Percentiles rank a stretch among this genome's conserved stretches.
Evolutionary conservation across 2,888 invertebrate genomes (phyloP).

Genomic region (Pristionchus japonicus): DNA sequence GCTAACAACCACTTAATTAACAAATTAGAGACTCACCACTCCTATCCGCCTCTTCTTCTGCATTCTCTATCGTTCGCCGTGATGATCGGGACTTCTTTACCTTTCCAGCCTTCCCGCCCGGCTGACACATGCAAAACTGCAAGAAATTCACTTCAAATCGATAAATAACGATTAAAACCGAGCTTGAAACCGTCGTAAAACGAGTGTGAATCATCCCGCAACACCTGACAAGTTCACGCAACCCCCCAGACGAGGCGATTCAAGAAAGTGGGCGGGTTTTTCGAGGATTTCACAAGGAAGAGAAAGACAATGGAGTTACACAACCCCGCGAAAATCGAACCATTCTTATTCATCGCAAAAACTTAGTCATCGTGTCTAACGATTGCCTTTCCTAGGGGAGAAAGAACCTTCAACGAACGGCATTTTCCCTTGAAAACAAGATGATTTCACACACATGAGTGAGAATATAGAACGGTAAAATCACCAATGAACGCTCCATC

Average conservation of each 20-base stretch:
- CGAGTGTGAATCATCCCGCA: neutral
- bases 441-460: neutral
- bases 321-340: slow-evolving; percentile 8
- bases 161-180: neutral
- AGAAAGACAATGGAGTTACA: neutral
- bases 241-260: neutral
- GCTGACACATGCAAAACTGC: slow-evolving; percentile 40
- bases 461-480: neutral
- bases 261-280: neutral
- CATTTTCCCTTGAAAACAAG: neutral
- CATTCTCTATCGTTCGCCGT: neutral
- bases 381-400: neutral
- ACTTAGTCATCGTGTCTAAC: neutral
- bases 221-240: slow-evolving; percentile 20
- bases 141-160: neutral
- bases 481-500: neutral
- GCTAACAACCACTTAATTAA: neutral
- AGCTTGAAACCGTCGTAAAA: neutral
- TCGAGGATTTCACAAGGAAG: neutral
- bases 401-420: neutral
- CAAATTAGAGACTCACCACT: neutral
- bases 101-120: slow-evolving; percentile 15
- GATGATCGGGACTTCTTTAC: slow-evolving; percentile 4
- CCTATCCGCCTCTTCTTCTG: neutral
- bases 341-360: neutral